These are phyloP conservation scores for Acropternis orthonyx DNA, from an alignment of 2,797 vertebrate genomes.

Conservation along the genomic window DNA sequence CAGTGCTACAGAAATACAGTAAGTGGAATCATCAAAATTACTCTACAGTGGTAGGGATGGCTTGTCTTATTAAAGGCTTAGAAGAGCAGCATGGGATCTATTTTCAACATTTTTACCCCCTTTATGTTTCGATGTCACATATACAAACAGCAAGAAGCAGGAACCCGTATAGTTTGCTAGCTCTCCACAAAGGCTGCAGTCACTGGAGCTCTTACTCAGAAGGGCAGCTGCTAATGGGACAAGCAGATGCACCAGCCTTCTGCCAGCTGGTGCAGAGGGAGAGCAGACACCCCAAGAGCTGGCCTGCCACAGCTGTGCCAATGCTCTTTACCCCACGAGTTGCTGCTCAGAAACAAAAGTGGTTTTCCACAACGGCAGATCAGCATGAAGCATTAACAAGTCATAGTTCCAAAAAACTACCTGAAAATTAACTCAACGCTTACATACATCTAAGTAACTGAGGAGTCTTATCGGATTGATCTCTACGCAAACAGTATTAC, in stretches of 20 bases:
- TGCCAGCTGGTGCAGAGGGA: background rate
- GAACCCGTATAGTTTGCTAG: background rate
- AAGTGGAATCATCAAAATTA: background rate
- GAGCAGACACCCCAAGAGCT: background rate
- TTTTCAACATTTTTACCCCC: background rate
- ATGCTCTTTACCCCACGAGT: background rate
- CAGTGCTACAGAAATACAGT: background rate
- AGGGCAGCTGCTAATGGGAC: background rate
- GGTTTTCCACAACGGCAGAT: background rate
- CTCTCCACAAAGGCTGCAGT: background rate
- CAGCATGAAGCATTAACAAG: background rate
- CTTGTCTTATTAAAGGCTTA: background rate
- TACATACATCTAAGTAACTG: background rate
- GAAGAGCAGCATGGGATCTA: background rate
- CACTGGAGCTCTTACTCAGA: background rate
- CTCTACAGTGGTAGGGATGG: background rate
- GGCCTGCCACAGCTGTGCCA: background rate
- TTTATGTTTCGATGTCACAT: background rate
- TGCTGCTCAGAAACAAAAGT: background rate
- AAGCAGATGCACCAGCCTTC: conserved; percentile 12
- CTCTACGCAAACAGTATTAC: background rate
- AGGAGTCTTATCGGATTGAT: background rate
- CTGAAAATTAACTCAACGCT: background rate
- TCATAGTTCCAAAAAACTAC: background rate
- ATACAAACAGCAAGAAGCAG: background rate